These are phyloP conservation scores for Ophonus ardosiacus DNA, from an alignment of 2,888 invertebrate species.

Conservation along the genomic window DNA sequence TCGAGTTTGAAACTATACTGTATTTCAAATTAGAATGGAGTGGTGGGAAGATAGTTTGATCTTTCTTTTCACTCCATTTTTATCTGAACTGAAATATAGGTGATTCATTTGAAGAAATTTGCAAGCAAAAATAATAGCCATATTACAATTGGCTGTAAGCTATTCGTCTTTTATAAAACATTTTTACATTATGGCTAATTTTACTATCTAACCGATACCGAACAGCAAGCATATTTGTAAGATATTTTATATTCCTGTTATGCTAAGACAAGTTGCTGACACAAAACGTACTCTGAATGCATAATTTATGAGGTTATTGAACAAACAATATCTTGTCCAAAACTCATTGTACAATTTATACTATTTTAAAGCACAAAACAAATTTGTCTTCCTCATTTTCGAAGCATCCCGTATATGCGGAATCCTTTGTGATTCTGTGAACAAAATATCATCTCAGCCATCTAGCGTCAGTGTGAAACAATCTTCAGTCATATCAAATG, in stretches of 20 bases:
- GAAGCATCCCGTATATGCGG: not conserved
- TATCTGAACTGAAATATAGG: too few relatives aligned
- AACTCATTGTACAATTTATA: not conserved
- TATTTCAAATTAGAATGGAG: too few relatives aligned
- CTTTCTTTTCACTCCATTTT: too few relatives aligned
- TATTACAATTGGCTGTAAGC: too few relatives aligned
- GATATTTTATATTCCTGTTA: not conserved
- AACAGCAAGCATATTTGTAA: too few relatives aligned
- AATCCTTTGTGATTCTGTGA: conserved; percentile 13
- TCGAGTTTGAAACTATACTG: too few relatives aligned
- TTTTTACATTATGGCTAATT: too few relatives aligned
- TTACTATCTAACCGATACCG: too few relatives aligned
- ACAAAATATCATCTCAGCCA: not conserved
- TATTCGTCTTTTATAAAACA: too few relatives aligned
- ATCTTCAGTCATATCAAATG: conserved; percentile 5
- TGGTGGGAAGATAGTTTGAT: too few relatives aligned
- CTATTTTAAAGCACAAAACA: not conserved
- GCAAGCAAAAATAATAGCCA: too few relatives aligned
- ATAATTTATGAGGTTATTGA: conserved; percentile 16
- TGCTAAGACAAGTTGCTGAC: not conserved
- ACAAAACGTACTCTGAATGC: conserved; percentile 4
- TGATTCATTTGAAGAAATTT: too few relatives aligned
- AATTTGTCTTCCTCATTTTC: not conserved
- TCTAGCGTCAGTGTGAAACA: not conserved
- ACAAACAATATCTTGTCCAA: not conserved